Base-by-base conservation (phyloP, 2,113 vertebrate species). In the Nymphicus hollandicus region DNA sequence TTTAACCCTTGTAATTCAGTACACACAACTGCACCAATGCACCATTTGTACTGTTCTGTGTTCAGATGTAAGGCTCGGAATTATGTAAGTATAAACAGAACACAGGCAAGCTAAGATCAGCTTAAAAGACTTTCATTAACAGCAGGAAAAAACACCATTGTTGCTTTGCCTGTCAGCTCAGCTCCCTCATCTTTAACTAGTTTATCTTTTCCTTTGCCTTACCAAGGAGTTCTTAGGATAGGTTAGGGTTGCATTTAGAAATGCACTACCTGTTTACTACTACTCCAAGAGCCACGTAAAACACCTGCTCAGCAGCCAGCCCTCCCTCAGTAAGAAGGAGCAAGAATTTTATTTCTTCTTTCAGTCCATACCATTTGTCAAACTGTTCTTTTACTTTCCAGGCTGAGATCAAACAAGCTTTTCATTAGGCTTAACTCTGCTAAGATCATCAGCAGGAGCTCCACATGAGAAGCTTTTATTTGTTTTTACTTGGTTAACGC, bases 361-460 rank as follows among this genome's bases (percentile, higher is more conserved):
- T 91, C 63, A 63, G 86, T 76, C 35, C 28, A 53, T 41, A 28
- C 41, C 22, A 79, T 92, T 94, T 94, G 37, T 91, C 95, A 97
- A 95, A 94, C 49, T 83, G 61, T 91, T 39, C 37, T 91, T 91
- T 88, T 53, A 80, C 72, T 86, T 92, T 86, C 22, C 84, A 93
- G 81, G 39, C 20, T 56, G 58, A 95, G 91, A 94, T 88, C 90
- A 97, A 96, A 92, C 28, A 84, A 94, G 50, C 29, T 76, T 95
- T 95, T 95, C 89, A 81, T 96, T 92, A 93, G 84, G 58, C 50
- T 73, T 78, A 96, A 78, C 81, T 93, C 88, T 97, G 95, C 86
- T 96, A 95, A 97, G 71, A 93, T 82, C 91, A 93, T 96, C 95
- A 97, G 72, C 58, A 86, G 71, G 86, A 94, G 61, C 71, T 87